Evolutionary conservation across 1,140 invertebrate genomes (phyloP), one percentile per base, ranked within the genome.

Genomic region (Luehdorfia chinensis): DNA sequence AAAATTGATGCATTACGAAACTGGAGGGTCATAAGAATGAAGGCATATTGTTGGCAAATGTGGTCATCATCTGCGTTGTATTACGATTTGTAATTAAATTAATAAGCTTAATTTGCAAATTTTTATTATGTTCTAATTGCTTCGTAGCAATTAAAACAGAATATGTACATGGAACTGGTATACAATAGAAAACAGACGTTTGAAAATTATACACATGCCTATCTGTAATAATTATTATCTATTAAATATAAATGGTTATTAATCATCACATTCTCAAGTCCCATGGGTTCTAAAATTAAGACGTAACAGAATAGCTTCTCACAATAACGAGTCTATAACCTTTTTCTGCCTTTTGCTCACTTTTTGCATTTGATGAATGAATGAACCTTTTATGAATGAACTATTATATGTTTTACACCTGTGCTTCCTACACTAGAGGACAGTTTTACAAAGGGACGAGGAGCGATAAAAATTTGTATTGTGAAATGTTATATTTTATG

Each of bases 401-500:
- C 8, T 15, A 30, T 43, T 43, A 25, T 25, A 23, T 14, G 23
- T 43, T 28, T 30, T 30, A 7, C 14, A 43, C 39, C 39, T 43
- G 39, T 28, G 9, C 39, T 18, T 43, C 21, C 13, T 2, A 39
- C 9, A 19, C 5, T 27, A 14, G 36, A 41, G 21, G 12, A 27
- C 31, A 33, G 6, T 28, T 15, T 27, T 8, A 9, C 27, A 41
- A 13, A 32, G 31, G n/a, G 4, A 27, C 13, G 23, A 15, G 14
- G 39, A 28, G 30, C 25, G 25, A 43, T 43, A 43, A 43, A 41
- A 43, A 43, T 43, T 43, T 43, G 39, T 43, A 43, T 43, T 30
- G 39, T 43, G 8, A 13, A 15, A 30, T 16, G 14, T 28, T 11
- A 9, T 16, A 30, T 28, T 39, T 39, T 43, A 30, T 43, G 25